Evolutionary conservation across 2,888 invertebrate genomes (phyloP).

Genomic region (Sepioteuthis lessoniana): DNA sequence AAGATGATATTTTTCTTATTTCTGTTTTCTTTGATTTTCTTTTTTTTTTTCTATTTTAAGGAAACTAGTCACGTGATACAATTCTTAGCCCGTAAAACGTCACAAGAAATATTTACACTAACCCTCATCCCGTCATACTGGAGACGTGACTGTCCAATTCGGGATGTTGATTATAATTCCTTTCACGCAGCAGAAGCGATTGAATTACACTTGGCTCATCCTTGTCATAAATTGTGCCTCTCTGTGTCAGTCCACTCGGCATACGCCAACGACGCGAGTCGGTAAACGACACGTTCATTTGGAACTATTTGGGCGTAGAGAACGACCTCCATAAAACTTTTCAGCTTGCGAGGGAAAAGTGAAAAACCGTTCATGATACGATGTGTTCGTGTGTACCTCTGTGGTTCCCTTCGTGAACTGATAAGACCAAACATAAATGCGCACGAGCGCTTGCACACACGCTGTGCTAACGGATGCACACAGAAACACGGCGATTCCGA

Average conservation of each 20-base stretch:
- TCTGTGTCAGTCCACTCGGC: neutral
- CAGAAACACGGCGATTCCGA: neutral
- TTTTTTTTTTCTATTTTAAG: neutral
- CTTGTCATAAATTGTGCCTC: neutral
- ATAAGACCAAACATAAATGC: too few relatives aligned
- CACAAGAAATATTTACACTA: neutral
- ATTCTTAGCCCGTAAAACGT: neutral
- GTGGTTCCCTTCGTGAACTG: neutral
- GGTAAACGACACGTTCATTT: neutral
- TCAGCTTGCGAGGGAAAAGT: neutral
- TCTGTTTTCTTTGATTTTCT: neutral
- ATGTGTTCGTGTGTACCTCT: neutral
- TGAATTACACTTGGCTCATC: slow-evolving; percentile 18
- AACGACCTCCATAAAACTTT: neutral
- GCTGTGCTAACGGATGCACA: neutral
- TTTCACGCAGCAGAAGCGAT: slow-evolving; percentile 7
- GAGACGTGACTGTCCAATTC: slow-evolving; percentile 21
- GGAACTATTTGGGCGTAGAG: slow-evolving; percentile 33
- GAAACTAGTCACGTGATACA: neutral
- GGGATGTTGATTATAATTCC: neutral
- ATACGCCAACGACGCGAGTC: neutral
- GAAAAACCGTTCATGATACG: neutral
- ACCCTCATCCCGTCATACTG: neutral
- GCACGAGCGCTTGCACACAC: too few relatives aligned
- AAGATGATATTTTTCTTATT: neutral